Conservation (phyloP, 2,113 vertebrate species). For the Prolemur simus region DNA sequence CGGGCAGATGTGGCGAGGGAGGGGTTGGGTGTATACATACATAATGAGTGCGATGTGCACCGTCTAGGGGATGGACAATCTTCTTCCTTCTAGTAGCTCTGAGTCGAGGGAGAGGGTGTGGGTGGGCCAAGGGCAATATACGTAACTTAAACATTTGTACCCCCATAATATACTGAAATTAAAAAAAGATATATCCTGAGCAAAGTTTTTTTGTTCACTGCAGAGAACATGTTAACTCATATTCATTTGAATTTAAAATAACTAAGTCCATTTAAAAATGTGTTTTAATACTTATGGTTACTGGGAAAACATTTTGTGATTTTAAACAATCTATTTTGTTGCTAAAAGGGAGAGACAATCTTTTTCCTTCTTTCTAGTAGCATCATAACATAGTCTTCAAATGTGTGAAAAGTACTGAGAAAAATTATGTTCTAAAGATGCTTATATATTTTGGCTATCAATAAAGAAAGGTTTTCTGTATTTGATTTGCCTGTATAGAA, state of each 20-base stretch:
- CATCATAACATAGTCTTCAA: slow-evolving; percentile 34
- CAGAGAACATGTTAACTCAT: background rate
- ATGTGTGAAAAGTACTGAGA: slow-evolving; percentile 19
- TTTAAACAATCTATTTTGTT: background rate
- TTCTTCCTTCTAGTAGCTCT: no score
- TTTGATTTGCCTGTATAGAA: slow-evolving; percentile 46
- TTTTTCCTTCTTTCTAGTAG: slow-evolving; percentile 54
- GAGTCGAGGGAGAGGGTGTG: no score
- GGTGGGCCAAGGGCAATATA: no score
- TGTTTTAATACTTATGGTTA: background rate
- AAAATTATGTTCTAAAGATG: slow-evolving; percentile 54
- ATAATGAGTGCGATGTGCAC: no score
- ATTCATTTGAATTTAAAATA: slow-evolving; percentile 14
- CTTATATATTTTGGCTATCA: slow-evolving; percentile 48
- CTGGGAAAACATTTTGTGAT: background rate
- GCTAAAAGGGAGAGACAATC: background rate
- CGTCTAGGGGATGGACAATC: no score
- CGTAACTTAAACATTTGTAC: no score
- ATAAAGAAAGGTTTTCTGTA: slow-evolving; percentile 41
- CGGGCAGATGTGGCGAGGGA: no score
- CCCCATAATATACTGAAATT: no score
- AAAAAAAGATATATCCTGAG: background rate
- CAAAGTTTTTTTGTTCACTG: background rate
- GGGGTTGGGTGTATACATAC: no score
- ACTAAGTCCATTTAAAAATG: background rate